phyloP scores from a whole-genome alignment of 2,888 invertebrate species.

The Diarsia dahlii region DNA sequence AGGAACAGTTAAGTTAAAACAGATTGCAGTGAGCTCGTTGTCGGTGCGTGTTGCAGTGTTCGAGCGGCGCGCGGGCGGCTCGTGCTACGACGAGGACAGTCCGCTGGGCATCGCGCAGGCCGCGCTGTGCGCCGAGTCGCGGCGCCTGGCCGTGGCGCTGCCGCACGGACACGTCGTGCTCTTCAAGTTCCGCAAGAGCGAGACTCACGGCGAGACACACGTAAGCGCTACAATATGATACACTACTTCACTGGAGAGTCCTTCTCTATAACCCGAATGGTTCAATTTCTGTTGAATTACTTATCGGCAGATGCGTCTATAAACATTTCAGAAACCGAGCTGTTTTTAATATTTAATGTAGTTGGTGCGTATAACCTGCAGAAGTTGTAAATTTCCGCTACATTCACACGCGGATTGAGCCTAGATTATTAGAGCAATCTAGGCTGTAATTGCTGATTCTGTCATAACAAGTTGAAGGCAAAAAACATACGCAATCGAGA shows the following conservation, averaged over 20 bases:
- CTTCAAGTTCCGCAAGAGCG: slow-evolving; percentile 98
- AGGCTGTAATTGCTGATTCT: no score
- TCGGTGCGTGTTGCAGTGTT: slow-evolving; percentile 75
- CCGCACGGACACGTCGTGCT: slow-evolving; percentile 98
- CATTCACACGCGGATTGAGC: no score
- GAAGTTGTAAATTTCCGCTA: no score
- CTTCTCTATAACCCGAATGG: neutral
- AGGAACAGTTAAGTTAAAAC: no score
- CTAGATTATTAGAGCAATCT: no score
- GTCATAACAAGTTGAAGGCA: no score
- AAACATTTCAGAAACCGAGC: neutral
- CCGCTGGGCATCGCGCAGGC: slow-evolving; percentile 97
- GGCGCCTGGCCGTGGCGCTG: slow-evolving; percentile 96
- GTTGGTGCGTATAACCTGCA: no score
- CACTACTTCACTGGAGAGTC: neutral
- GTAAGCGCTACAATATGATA: slow-evolving; percentile 80
- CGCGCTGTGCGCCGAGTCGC: slow-evolving; percentile 98
- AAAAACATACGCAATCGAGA: no score
- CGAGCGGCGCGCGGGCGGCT: slow-evolving; percentile 76
- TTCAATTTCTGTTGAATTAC: neutral
- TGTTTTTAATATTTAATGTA: neutral
- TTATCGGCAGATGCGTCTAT: neutral
- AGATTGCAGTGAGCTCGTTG: neutral
- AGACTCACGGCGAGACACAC: slow-evolving; percentile 95
- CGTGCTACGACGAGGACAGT: slow-evolving; percentile 92